A percentile compares a stretch with the other conserved stretches of the same genome.
phyloP scores from a whole-genome alignment of 2,797 vertebrate genomes.

The Apogon talboti region DNA sequence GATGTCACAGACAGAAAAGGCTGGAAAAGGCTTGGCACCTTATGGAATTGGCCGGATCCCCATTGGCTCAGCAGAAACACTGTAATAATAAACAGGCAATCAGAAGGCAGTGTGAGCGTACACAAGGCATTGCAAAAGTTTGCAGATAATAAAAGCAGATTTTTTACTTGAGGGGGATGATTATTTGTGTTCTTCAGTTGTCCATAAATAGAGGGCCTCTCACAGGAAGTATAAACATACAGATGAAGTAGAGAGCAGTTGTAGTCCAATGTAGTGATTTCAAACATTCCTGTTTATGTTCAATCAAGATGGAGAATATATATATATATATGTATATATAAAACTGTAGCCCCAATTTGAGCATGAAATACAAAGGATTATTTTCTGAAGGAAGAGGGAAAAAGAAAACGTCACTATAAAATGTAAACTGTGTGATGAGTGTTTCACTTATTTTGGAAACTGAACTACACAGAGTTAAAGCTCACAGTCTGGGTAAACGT shows the following conservation, averaged over 20 bases:
- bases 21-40: constrained; percentile 97
- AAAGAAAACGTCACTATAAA: constrained; percentile 44
- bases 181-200: constrained; percentile 97
- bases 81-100: constrained; percentile 99
- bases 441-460: constrained; percentile 48
- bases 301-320: constrained; percentile 87
- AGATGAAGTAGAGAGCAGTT: constrained; percentile 91
- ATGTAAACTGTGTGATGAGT: constrained; percentile 66
- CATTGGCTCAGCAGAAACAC: constrained; percentile 91
- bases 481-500: constrained; percentile 7
- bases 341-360: constrained; percentile 57
- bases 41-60: constrained; percentile 89
- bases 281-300: constrained; percentile 95
- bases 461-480: constrained; percentile 23
- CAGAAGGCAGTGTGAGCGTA: constrained; percentile 92
- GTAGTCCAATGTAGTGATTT: constrained; percentile 87
- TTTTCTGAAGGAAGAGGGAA: constrained; percentile 52
- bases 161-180: constrained; percentile 91
- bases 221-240: constrained; percentile 95
- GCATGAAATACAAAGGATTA: constrained; percentile 58
- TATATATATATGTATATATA: constrained; percentile 67
- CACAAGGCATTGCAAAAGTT: constrained; percentile 94
- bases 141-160: constrained; percentile 96
- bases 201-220: constrained; percentile 96
- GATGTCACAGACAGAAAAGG: constrained; percentile 97